phyloP scores from a whole-genome alignment of 2,797 vertebrate genomes.

The Lophius americanus region DNA sequence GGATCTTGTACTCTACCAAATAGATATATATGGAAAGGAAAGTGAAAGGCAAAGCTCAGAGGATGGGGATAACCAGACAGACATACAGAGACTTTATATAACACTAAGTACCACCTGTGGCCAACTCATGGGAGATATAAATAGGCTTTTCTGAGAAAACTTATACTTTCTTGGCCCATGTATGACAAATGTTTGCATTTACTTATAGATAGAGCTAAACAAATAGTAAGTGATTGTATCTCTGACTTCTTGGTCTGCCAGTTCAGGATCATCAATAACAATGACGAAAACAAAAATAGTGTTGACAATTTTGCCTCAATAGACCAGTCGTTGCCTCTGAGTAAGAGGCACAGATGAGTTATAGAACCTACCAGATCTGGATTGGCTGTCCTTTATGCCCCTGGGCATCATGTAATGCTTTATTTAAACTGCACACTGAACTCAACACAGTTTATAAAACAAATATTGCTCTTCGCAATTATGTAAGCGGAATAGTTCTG shows the following conservation, averaged over 20 bases:
- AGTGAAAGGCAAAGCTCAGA: slow-evolving; percentile 39
- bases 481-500: background rate
- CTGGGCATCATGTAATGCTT: slow-evolving; percentile 1
- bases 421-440: slow-evolving; percentile 14
- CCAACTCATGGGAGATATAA: slow-evolving; percentile 61
- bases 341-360: slow-evolving; percentile 16
- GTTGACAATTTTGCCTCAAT: slow-evolving; percentile 28
- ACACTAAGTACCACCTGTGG: slow-evolving; percentile 71
- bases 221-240: background rate
- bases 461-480: slow-evolving; percentile 10
- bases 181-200: slow-evolving; percentile 23
- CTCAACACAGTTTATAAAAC: background rate
- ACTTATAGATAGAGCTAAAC: slow-evolving; percentile 1
- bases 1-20: slow-evolving; percentile 18
- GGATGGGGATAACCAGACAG: slow-evolving; percentile 14
- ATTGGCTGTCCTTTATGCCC: slow-evolving; percentile 6
- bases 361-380: slow-evolving; percentile 22
- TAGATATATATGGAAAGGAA: slow-evolving; percentile 53
- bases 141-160: slow-evolving; percentile 58
- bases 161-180: slow-evolving; percentile 13
- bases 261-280: slow-evolving; percentile 17
- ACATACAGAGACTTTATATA: slow-evolving; percentile 57
- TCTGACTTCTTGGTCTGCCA: slow-evolving; percentile 1
- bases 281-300: slow-evolving; percentile 8
- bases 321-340: slow-evolving; percentile 10